Conservation (phyloP, 2,888 invertebrate species). For the Macrophya annulata region DNA sequence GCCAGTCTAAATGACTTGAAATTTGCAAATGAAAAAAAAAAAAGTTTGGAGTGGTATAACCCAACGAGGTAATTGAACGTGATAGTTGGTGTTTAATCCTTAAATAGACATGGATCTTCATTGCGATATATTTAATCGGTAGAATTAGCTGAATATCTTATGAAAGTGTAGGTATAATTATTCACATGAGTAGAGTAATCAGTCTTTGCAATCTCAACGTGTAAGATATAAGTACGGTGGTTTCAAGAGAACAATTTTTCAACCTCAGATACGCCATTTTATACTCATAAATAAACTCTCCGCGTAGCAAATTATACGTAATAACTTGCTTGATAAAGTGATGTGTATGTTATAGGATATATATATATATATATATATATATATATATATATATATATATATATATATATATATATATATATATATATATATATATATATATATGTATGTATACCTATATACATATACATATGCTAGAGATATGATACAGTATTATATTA, state of each 20-base stretch:
- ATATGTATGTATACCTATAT: too few relatives aligned
- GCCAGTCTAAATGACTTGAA: too few relatives aligned
- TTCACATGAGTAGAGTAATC: slow-evolving; percentile 7
- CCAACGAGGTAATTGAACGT: neutral
- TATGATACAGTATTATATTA: neutral
- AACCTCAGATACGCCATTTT: neutral
- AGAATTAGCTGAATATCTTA: neutral
- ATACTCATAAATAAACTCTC: neutral
- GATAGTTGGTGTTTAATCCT: neutral
- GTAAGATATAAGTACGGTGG: neutral
- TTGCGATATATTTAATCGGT: neutral
- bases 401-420: too few relatives aligned
- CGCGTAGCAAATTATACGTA: slow-evolving; percentile 13
- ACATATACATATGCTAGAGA: neutral
- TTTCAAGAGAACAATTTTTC: slow-evolving; percentile 10
- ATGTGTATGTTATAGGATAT: neutral
- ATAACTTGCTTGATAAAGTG: neutral
- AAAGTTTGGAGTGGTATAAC: neutral
- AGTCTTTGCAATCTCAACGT: slow-evolving; percentile 18
- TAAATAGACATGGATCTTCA: neutral
- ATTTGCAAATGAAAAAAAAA: neutral
- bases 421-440: too few relatives aligned
- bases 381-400: too few relatives aligned
- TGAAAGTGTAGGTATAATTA: neutral
- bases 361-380: too few relatives aligned